Base-by-base conservation (phyloP, 2,797 vertebrate species). In the Kryptopterus vitreolus region DNA sequence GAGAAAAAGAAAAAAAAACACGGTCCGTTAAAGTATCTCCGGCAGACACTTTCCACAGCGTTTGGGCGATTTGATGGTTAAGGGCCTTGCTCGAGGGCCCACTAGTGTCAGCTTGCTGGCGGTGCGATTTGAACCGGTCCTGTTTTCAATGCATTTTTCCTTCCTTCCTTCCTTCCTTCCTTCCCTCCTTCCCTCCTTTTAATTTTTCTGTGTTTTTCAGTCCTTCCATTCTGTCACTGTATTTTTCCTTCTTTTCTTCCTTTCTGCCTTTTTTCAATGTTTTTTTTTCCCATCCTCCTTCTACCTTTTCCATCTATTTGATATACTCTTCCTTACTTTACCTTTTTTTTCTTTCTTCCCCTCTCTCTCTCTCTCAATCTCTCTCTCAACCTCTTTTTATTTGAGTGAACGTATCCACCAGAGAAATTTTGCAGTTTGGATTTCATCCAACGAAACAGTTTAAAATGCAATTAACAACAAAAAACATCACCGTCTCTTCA, bases 1-100 rank as follows among this genome's bases (percentile, higher is more conserved):
- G n/a, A n/a, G n/a, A n/a, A n/a, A n/a, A n/a, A n/a, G n/a, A 82
- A 87, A 70, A 88, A 50, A 29, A 50, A 18, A 70, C 4, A 70
- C 24, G 29, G 66, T 26, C n/a, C n/a, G 52, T 33, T 57, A 7
- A 31, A 58, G 5, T 22, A 13, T n/a, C n/a, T n/a, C n/a, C n/a
- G n/a, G n/a, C n/a, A n/a, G n/a, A n/a, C n/a, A n/a, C n/a, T n/a
- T n/a, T n/a, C n/a, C n/a, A n/a, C n/a, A n/a, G n/a, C n/a, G n/a
- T n/a, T n/a, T n/a, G n/a, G n/a, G n/a, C n/a, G n/a, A n/a, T n/a
- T n/a, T n/a, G n/a, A n/a, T n/a, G n/a, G n/a, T n/a, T n/a, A n/a
- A n/a, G n/a, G n/a, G n/a, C n/a, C n/a, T n/a, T n/a, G n/a, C n/a
- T n/a, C n/a, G n/a, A n/a, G n/a, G n/a, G n/a, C n/a, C n/a, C n/a